Evolutionary conservation across 1,140 invertebrate genomes (phyloP).

Genomic region (Leptestheria dahalacensis): DNA sequence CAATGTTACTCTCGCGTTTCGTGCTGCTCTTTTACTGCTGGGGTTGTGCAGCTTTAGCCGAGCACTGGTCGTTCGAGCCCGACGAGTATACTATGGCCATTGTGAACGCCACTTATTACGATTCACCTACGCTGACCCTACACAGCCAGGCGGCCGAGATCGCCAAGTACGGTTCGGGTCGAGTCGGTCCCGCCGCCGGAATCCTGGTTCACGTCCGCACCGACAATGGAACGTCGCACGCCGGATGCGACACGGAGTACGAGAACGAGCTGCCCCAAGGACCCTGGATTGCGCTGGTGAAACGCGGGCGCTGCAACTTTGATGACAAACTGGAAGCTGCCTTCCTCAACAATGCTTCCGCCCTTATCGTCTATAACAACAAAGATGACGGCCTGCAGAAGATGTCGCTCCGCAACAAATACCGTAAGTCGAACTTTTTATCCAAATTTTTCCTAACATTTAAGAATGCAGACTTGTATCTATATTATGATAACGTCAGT

Average conservation of each 20-base stretch:
- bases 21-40: not conserved
- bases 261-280: conserved; percentile 23
- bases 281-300: conserved; percentile 58
- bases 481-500: no score
- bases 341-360: conserved; percentile 46
- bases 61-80: conserved; percentile 12
- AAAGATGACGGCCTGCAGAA: conserved; percentile 45
- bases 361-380: conserved; percentile 62
- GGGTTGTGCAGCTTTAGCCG: not conserved
- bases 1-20: not conserved
- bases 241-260: conserved; percentile 20
- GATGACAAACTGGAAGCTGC: conserved; percentile 60
- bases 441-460: no score
- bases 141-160: conserved; percentile 20
- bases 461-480: no score
- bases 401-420: conserved; percentile 40
- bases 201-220: conserved; percentile 41
- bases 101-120: conserved; percentile 23
- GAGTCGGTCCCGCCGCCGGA: conserved; percentile 40
- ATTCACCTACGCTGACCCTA: conserved; percentile 18
- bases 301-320: conserved; percentile 54
- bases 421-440: conserved; percentile 7
- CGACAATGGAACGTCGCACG: conserved; percentile 20
- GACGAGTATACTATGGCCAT: conserved; percentile 21
- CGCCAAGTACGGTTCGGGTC: conserved; percentile 51